A percentile compares a stretch with the other conserved stretches of the same genome.
Evolutionary conservation across 2,797 vertebrate genomes (phyloP).

Genomic region (Emydoidea blandingii): DNA sequence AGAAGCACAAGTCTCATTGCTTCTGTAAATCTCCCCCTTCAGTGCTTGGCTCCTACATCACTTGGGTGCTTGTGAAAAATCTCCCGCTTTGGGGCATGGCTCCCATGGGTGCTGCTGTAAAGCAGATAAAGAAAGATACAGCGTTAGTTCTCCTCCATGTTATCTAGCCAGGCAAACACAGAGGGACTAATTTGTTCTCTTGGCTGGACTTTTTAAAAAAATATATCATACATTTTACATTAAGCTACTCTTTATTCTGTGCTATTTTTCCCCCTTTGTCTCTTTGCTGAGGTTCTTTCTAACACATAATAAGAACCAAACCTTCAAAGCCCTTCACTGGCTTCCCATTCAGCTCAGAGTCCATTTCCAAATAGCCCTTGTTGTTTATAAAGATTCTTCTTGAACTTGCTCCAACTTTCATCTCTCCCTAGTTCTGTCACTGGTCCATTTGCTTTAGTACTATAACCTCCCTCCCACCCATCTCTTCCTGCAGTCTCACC

Average conservation of each 20-base stretch:
- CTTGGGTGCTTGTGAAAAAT: background rate
- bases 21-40: background rate
- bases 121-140: background rate
- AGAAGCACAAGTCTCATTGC: background rate
- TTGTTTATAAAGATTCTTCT: background rate
- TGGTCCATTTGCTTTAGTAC: background rate
- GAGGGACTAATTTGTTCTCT: background rate
- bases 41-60: background rate
- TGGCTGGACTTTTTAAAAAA: background rate
- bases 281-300: background rate
- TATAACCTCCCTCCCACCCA: rapidly evolving
- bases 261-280: background rate
- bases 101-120: background rate
- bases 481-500: background rate
- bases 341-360: background rate
- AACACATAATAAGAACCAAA: background rate
- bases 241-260: background rate
- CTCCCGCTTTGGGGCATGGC: background rate
- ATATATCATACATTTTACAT: background rate
- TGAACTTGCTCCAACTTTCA: background rate
- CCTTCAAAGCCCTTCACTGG: background rate
- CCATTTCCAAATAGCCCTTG: background rate
- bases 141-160: background rate
- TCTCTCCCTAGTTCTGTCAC: background rate
- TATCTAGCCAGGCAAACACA: background rate